These are phyloP conservation scores for Myripristis murdjan DNA, from an alignment of 2,797 vertebrate genomes.

Conservation along the genomic window DNA sequence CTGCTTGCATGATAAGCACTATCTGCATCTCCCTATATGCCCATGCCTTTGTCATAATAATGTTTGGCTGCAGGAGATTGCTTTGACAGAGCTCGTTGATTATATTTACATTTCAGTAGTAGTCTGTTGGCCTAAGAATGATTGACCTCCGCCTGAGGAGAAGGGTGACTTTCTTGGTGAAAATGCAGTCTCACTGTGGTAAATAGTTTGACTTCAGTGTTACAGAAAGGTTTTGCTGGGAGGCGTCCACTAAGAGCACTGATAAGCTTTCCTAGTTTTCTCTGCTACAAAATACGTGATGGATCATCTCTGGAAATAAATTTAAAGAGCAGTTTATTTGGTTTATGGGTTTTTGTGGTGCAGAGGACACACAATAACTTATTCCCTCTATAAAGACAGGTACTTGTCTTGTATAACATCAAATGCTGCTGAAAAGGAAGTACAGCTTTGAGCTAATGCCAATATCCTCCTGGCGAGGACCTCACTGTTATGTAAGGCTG, in stretches of 20 bases:
- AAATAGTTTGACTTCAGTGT: not conserved
- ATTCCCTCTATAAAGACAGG: constrained; percentile 3
- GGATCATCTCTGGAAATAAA: not conserved
- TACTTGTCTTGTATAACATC: constrained; percentile 16
- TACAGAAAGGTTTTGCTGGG: not conserved
- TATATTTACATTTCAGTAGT: constrained; percentile 14
- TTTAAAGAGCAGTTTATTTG: not conserved
- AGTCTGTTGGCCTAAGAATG: constrained; percentile 9
- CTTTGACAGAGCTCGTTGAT: constrained; percentile 4
- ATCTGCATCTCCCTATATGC: constrained; percentile 2
- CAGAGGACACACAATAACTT: not conserved
- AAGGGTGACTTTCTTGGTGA: not conserved
- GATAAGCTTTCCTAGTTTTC: not conserved
- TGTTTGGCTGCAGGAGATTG: constrained; percentile 16
- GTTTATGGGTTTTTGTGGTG: not conserved
- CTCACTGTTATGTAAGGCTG: constrained; percentile 16
- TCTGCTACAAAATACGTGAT: not conserved
- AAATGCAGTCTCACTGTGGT: not conserved
- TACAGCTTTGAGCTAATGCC: constrained; percentile 19
- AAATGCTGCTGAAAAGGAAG: constrained; percentile 42
- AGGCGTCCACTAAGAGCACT: not conserved
- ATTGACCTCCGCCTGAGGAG: constrained; percentile 1
- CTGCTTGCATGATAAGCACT: constrained; percentile 15
- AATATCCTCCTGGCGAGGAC: not conserved
- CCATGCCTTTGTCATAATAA: constrained; percentile 21